Percentiles rank a stretch among this genome's conserved stretches.
Conservation (phyloP, 1,140 invertebrate genomes). For the Neodiprion fabricii region DNA sequence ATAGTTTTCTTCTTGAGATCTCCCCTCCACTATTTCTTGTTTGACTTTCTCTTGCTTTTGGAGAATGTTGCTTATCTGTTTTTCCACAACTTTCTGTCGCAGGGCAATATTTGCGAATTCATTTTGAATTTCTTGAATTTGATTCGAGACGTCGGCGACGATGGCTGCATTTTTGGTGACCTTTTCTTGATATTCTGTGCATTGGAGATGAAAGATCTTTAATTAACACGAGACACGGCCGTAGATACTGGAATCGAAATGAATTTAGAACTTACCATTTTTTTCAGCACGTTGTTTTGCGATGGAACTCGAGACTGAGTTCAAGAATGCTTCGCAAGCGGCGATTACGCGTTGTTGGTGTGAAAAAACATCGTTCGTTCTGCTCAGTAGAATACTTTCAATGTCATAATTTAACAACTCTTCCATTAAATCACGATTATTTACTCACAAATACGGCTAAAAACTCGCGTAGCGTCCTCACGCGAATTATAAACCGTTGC, state of each 20-base stretch:
- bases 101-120: conserved; percentile 31
- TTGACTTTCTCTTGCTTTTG: conserved; percentile 29
- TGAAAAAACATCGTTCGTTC: conserved; percentile 20
- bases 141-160: conserved; percentile 30
- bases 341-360: conserved; percentile 3
- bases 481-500: too few species aligned
- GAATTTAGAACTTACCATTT: conserved; percentile 19
- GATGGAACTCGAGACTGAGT: background rate
- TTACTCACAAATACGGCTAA: background rate
- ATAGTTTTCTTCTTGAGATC: conserved; percentile 33
- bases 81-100: conserved; percentile 39
- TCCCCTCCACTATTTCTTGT: conserved; percentile 26
- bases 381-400: conserved; percentile 17
- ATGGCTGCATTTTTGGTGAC: conserved; percentile 17
- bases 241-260: conserved; percentile 6
- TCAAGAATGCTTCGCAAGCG: background rate
- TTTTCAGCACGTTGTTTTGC: background rate
- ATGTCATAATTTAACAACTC: conserved; percentile 21
- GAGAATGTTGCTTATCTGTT: conserved; percentile 35
- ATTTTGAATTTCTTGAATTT: conserved; percentile 26
- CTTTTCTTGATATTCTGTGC: conserved; percentile 32
- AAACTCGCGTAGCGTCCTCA: too few species aligned
- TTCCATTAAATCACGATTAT: background rate
- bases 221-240: background rate
- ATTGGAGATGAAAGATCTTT: background rate